Evolutionary conservation across 2,797 vertebrate genomes (phyloP).

Genomic region (Carduelis carduelis): DNA sequence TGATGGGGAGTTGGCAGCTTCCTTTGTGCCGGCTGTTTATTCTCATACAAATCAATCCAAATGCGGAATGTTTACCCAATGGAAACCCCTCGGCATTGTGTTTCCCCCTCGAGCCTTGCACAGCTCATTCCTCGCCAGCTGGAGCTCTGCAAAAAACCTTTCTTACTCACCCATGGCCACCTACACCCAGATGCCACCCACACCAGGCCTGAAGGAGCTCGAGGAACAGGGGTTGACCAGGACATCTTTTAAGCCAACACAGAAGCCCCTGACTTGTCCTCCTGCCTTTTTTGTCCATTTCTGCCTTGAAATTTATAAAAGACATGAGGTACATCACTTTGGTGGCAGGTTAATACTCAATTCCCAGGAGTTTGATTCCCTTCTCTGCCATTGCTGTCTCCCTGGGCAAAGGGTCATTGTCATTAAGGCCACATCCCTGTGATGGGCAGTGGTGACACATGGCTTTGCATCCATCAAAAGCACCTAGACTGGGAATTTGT

Average conservation of each 20-base stretch:
- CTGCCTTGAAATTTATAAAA: neutral
- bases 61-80: neutral
- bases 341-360: neutral
- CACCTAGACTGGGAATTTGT: accelerated
- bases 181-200: slow-evolving; percentile 21
- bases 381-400: neutral
- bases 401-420: neutral
- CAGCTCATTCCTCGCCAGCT: neutral
- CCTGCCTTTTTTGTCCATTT: neutral
- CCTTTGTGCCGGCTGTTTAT: neutral
- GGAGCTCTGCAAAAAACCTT: slow-evolving; percentile 6
- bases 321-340: accelerated
- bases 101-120: neutral
- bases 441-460: neutral
- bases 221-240: neutral
- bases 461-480: neutral
- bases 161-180: slow-evolving; percentile 12
- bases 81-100: slow-evolving; percentile 38
- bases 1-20: neutral
- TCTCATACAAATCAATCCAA: neutral
- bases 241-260: neutral
- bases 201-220: neutral
- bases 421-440: neutral
- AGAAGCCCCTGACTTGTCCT: neutral
- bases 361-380: neutral